A percentile compares a stretch with the other conserved stretches of the same genome.
These are phyloP conservation scores for Aphelocoma californica DNA, from an alignment of 2,797 vertebrate genomes.

Conservation along the genomic window DNA sequence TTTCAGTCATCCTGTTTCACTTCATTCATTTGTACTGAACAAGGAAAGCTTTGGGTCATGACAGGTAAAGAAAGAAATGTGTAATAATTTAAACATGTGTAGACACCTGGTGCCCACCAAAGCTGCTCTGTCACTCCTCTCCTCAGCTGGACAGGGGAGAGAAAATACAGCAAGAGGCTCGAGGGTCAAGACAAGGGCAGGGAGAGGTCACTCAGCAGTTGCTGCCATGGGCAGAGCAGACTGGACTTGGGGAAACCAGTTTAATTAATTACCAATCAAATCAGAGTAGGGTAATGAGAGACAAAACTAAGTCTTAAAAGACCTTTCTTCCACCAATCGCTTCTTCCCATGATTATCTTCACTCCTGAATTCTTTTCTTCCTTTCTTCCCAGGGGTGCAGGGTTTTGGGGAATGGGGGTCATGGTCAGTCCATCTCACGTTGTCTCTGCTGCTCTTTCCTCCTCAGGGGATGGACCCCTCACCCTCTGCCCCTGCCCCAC, in stretches of 20 bases:
- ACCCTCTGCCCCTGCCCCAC: not conserved
- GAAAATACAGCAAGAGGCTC: not conserved
- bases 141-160: not conserved
- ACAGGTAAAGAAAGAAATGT: not conserved
- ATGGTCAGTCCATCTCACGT: fast-evolving
- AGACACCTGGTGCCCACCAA: not conserved
- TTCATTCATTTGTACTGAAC: not conserved
- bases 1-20: not conserved
- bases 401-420: not conserved
- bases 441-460: not conserved
- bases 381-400: not conserved
- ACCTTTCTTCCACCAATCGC: not conserved
- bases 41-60: not conserved
- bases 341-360: not conserved
- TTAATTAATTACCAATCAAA: not conserved
- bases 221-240: not conserved
- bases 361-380: not conserved
- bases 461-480: not conserved
- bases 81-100: fast-evolving
- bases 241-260: fast-evolving
- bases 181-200: fast-evolving
- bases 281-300: too few relatives aligned
- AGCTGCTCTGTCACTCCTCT: not conserved
- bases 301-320: not conserved
- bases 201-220: not conserved